phyloP scores from a whole-genome alignment of 2,113 vertebrate species.

The Leiothrix lutea region DNA sequence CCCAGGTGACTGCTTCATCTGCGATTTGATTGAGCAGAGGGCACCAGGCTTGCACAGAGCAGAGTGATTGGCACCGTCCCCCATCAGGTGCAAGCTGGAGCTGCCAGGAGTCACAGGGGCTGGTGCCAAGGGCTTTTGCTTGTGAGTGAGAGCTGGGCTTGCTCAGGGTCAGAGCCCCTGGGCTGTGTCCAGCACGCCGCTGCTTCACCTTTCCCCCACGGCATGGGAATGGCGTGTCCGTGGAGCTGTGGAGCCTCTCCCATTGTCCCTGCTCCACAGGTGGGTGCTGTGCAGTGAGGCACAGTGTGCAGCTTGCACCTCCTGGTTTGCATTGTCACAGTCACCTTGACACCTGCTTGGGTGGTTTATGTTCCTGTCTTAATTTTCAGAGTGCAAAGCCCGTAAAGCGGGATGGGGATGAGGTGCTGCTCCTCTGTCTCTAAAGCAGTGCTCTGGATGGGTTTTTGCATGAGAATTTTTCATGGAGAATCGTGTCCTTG shows the following conservation, averaged over 20 bases:
- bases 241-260: rapidly evolving
- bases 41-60: not conserved
- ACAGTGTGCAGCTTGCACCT: not conserved
- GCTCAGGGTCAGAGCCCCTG: not conserved
- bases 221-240: rapidly evolving
- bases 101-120: not conserved
- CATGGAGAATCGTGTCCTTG: not conserved
- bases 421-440: not conserved
- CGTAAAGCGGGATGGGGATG: not conserved
- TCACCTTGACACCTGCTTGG: not conserved
- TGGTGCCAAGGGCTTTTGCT: not conserved
- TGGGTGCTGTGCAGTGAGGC: rapidly evolving
- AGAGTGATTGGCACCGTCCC: rapidly evolving
- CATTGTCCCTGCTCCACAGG: not conserved
- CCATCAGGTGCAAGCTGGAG: not conserved
- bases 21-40: not conserved
- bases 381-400: not conserved
- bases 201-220: rapidly evolving
- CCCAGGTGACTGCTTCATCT: rapidly evolving
- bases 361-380: not conserved
- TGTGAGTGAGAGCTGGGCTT: not conserved
- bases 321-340: not conserved
- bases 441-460: not conserved
- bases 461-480: not conserved
- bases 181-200: rapidly evolving